Evolutionary conservation across 2,797 vertebrate genomes (phyloP).

Genomic region (Melanotaenia trifasciata): DNA sequence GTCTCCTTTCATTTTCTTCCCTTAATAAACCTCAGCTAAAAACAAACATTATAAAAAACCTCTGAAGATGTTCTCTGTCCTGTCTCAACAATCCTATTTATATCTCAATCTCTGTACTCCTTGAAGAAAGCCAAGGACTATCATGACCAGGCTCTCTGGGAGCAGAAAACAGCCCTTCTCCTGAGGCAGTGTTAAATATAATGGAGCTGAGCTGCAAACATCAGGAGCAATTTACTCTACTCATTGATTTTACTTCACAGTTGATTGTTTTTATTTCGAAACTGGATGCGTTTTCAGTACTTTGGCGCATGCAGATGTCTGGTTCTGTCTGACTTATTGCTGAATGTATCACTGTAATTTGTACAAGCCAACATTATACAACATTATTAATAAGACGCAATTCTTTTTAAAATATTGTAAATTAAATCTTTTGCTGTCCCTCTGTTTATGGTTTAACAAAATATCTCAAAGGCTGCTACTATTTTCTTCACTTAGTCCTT

Average conservation of each 20-base stretch:
- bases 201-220: conserved; percentile 14
- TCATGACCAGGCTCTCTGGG: conserved; percentile 41
- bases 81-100: conserved; percentile 49
- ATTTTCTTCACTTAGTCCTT: neutral
- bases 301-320: conserved; percentile 6
- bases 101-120: conserved; percentile 27
- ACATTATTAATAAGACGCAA: neutral
- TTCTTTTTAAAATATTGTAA: conserved; percentile 10
- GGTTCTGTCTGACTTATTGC: conserved; percentile 26
- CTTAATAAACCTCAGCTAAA: conserved; percentile 8
- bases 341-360: conserved; percentile 33
- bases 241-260: conserved; percentile 51
- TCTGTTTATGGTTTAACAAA: neutral
- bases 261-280: conserved; percentile 51
- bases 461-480: neutral
- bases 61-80: conserved; percentile 40
- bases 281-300: conserved; percentile 3
- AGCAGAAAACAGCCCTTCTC: conserved; percentile 27
- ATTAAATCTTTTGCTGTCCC: neutral
- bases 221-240: conserved; percentile 47
- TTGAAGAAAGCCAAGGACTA: conserved; percentile 38
- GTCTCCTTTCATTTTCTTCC: conserved; percentile 17
- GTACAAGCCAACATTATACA: neutral
- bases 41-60: conserved; percentile 9
- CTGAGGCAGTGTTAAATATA: conserved; percentile 18